Percentiles rank a stretch among this genome's conserved stretches.
phyloP scores from a whole-genome alignment of 2,888 invertebrate genomes.

The Lithophane ornitopus region DNA sequence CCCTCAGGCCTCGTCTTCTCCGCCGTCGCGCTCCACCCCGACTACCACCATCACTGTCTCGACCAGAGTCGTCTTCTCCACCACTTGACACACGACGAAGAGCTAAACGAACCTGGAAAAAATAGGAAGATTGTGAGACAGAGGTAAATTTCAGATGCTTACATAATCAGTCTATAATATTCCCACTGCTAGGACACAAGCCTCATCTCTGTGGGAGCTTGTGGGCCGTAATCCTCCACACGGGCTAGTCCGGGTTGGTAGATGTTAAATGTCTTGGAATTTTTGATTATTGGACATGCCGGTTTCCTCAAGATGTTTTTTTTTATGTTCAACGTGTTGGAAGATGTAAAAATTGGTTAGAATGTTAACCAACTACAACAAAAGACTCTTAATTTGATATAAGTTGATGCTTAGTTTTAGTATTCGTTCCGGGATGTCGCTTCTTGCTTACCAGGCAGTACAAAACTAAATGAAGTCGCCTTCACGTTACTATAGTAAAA shows the following conservation, averaged over 20 bases:
- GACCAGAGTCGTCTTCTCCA: conserved; percentile 88
- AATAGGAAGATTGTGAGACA: not conserved
- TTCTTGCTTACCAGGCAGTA: not conserved
- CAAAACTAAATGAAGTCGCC: not conserved
- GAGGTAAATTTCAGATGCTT: not conserved
- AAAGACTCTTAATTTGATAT: no score
- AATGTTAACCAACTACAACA: not conserved
- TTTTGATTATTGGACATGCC: not conserved
- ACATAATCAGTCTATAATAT: not conserved
- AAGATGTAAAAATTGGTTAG: no score
- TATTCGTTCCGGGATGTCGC: not conserved
- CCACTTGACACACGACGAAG: conserved; percentile 87
- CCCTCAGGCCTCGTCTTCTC: conserved; percentile 75
- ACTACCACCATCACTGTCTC: conserved; percentile 87
- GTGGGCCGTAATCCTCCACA: not conserved
- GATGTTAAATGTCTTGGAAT: not conserved
- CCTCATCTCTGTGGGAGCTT: not conserved
- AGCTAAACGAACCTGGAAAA: conserved; percentile 83
- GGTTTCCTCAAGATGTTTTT: not conserved
- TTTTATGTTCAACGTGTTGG: no score
- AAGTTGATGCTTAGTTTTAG: not conserved
- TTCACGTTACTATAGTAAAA: not conserved
- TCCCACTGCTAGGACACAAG: not conserved
- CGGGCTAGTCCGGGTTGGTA: not conserved
- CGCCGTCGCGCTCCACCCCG: conserved; percentile 79